phyloP scores from a whole-genome alignment of 2,888 invertebrate genomes.

The Onthophagus sagittarius region DNA sequence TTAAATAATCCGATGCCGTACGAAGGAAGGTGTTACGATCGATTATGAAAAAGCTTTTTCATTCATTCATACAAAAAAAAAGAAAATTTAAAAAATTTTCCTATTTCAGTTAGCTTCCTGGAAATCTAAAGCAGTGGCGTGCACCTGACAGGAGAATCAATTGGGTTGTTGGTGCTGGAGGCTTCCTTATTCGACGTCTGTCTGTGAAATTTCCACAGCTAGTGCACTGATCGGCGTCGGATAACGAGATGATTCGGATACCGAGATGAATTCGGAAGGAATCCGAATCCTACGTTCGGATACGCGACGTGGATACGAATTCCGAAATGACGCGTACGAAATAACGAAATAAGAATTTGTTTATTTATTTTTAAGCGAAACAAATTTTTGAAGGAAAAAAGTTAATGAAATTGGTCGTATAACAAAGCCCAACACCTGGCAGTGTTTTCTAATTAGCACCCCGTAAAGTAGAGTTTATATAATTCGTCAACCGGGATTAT shows the following conservation, averaged over 20 bases:
- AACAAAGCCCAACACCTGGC: conserved; percentile 1
- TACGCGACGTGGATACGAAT: background rate
- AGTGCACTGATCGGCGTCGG: background rate
- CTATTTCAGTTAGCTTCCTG: background rate
- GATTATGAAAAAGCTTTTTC: background rate
- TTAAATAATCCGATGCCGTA: background rate
- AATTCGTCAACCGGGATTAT: background rate
- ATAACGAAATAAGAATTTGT: background rate
- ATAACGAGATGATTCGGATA: background rate
- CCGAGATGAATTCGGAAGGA: background rate
- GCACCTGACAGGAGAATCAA: conserved; percentile 18
- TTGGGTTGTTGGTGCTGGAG: conserved; percentile 6
- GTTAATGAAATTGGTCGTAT: background rate
- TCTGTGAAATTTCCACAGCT: background rate
- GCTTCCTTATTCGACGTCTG: conserved; percentile 2
- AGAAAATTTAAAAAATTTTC: too few relatives aligned
- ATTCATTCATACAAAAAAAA: too few relatives aligned
- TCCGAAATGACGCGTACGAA: background rate
- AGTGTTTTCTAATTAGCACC: conserved; percentile 8
- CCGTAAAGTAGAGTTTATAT: conserved; percentile 1
- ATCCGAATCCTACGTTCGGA: too few relatives aligned
- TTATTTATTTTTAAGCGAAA: too few relatives aligned
- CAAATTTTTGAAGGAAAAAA: background rate
- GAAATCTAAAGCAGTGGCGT: background rate
- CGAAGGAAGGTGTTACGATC: background rate